Conservation (phyloP, 2,797 vertebrate species). For the Microchirus variegatus region DNA sequence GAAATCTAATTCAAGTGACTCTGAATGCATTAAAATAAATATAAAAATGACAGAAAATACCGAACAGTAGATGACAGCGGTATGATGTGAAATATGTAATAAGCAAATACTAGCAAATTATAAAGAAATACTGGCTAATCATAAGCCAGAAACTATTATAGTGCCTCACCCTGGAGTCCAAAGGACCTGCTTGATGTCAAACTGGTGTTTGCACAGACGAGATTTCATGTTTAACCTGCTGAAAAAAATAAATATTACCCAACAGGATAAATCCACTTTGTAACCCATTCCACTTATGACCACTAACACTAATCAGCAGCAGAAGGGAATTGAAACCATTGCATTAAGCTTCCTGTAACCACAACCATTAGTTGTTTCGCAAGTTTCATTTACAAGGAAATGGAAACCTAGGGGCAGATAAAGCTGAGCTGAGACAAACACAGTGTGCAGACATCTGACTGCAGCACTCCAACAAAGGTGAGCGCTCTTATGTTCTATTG, state of each 20-base stretch:
- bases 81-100: too few relatives aligned
- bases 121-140: too few relatives aligned
- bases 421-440: slow-evolving; percentile 6
- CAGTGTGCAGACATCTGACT: background rate
- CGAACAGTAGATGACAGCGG: too few relatives aligned
- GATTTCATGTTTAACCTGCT: background rate
- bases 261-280: background rate
- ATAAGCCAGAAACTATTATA: background rate
- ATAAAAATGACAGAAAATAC: too few relatives aligned
- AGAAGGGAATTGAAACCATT: background rate
- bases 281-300: too few relatives aligned
- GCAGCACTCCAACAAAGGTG: slow-evolving; percentile 18
- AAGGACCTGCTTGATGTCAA: background rate
- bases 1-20: too few relatives aligned
- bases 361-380: too few relatives aligned
- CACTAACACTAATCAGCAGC: too few relatives aligned
- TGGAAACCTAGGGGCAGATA: background rate
- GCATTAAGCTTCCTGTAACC: background rate
- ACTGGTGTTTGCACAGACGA: background rate
- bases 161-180: background rate
- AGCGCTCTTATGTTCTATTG: background rate
- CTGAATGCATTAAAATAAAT: too few relatives aligned
- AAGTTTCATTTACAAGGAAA: slow-evolving; percentile 45
- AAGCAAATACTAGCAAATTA: too few relatives aligned
- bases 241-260: background rate